Conservation (phyloP, 30 jellyfish, hydroid and myxozoan genomes). For the Turritopsis rubra region DNA sequence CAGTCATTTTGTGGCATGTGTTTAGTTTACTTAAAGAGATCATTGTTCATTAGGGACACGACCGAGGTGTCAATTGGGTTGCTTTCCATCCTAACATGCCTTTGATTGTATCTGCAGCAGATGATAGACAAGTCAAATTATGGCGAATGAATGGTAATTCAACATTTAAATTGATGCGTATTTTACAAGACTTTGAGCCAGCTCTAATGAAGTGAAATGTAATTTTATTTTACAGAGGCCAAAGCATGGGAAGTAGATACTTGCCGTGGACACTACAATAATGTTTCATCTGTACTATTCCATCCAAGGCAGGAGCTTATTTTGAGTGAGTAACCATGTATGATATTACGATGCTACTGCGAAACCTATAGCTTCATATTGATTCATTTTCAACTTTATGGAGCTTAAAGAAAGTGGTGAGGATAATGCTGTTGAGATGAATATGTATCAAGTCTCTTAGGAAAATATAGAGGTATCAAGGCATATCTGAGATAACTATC, state of each 20-base stretch:
- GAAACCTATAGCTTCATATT: neutral
- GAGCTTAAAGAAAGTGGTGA: too few relatives aligned
- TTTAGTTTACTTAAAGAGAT: neutral
- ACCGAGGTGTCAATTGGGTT: slow-evolving; percentile 99
- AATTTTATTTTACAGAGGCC: slow-evolving; percentile 45
- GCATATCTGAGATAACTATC: too few relatives aligned
- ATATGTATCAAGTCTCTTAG: too few relatives aligned
- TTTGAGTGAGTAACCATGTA: slow-evolving; percentile 42
- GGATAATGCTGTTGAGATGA: too few relatives aligned
- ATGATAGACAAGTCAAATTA: slow-evolving; percentile 93
- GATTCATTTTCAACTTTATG: neutral
- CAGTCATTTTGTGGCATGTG: too few relatives aligned
- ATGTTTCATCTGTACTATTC: slow-evolving; percentile 84
- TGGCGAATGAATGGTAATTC: slow-evolving; percentile 90
- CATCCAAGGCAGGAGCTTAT: slow-evolving; percentile 94
- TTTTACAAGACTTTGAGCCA: neutral
- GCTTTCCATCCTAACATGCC: slow-evolving; percentile 97
- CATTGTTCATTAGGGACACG: slow-evolving; percentile 61
- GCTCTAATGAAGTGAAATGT: neutral
- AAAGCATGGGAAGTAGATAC: slow-evolving; percentile 96
- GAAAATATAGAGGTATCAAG: too few relatives aligned
- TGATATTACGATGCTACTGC: neutral
- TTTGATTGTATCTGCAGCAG: slow-evolving; percentile 92
- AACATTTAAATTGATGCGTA: neutral
- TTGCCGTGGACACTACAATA: slow-evolving; percentile 96